These are phyloP conservation scores for Chalcis sispes DNA, from an alignment of 2,888 invertebrate genomes.

Conservation along the genomic window DNA sequence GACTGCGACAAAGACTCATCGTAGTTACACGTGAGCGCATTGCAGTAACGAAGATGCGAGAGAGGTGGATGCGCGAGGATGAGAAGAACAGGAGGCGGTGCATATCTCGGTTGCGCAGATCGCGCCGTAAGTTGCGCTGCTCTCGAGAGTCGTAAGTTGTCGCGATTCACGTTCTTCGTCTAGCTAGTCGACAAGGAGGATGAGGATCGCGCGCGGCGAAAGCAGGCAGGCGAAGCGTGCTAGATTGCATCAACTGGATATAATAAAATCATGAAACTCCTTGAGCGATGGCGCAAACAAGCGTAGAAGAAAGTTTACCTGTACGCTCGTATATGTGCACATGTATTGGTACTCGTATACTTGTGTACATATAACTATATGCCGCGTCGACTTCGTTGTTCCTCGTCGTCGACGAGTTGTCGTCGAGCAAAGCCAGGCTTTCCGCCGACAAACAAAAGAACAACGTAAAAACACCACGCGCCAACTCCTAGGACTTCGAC, in stretches of 20 bases:
- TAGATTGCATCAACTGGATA: conserved; percentile 39
- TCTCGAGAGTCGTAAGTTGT: too few relatives aligned
- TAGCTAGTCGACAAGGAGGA: too few relatives aligned
- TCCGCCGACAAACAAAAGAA: conserved; percentile 46
- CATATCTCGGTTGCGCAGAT: too few relatives aligned
- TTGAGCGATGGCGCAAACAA: neutral
- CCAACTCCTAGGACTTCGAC: conserved; percentile 13
- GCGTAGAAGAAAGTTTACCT: neutral
- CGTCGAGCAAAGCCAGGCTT: conserved; percentile 39
- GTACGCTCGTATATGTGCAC: neutral
- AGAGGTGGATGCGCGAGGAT: neutral
- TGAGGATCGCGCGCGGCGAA: too few relatives aligned
- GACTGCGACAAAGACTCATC: neutral
- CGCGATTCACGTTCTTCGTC: too few relatives aligned
- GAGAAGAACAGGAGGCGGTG: too few relatives aligned
- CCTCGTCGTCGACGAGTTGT: conserved; percentile 12
- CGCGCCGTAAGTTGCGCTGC: too few relatives aligned
- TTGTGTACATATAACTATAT: neutral
- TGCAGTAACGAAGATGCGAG: conserved; percentile 12
- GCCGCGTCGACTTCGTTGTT: neutral
- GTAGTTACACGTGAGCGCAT: conserved; percentile 24
- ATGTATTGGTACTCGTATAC: too few relatives aligned
- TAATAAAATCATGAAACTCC: conserved; percentile 49
- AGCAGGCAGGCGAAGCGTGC: too few relatives aligned
- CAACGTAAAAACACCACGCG: neutral